These are phyloP conservation scores for Aulostomus chinensis DNA, from an alignment of 2,797 vertebrate genomes.

Conservation along the genomic window DNA sequence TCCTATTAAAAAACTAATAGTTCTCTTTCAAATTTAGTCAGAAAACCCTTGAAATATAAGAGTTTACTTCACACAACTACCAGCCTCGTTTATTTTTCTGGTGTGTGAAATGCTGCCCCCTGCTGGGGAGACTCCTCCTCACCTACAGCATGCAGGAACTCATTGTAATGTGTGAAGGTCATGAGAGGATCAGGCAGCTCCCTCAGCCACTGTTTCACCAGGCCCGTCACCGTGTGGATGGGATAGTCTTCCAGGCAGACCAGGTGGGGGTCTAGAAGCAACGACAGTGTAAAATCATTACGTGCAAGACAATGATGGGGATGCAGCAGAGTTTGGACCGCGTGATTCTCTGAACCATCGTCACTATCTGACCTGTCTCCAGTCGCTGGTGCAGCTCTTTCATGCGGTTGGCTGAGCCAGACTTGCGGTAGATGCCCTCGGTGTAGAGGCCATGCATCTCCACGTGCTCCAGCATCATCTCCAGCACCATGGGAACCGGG, in stretches of 20 bases:
- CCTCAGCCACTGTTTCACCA: slow-evolving; percentile 96
- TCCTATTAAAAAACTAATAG: background rate
- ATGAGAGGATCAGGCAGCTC: slow-evolving; percentile 95
- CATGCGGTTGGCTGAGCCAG: slow-evolving; percentile 94
- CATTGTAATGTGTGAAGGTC: slow-evolving; percentile 92
- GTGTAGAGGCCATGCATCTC: slow-evolving; percentile 98
- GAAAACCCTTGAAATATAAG: too few species aligned
- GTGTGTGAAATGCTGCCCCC: slow-evolving; percentile 15
- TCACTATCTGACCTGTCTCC: slow-evolving; percentile 85
- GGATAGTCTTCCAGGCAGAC: slow-evolving; percentile 93
- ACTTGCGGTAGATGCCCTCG: slow-evolving; percentile 98
- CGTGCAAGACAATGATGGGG: background rate
- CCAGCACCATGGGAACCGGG: slow-evolving; percentile 92
- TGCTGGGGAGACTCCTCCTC: slow-evolving; percentile 50
- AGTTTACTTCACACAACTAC: background rate
- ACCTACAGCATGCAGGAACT: slow-evolving; percentile 95
- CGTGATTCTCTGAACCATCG: too few species aligned
- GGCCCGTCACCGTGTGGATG: slow-evolving; percentile 94
- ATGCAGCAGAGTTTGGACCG: too few species aligned
- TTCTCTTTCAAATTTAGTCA: too few species aligned
- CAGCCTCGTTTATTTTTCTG: too few species aligned
- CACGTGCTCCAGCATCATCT: slow-evolving; percentile 94
- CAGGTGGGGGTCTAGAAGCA: slow-evolving; percentile 80
- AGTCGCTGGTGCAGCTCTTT: slow-evolving; percentile 91
- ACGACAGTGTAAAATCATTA: background rate